Percentiles rank a stretch among this genome's conserved stretches.
Conservation (phyloP, 2,797 vertebrate genomes). For the Chloroceryle inda region DNA sequence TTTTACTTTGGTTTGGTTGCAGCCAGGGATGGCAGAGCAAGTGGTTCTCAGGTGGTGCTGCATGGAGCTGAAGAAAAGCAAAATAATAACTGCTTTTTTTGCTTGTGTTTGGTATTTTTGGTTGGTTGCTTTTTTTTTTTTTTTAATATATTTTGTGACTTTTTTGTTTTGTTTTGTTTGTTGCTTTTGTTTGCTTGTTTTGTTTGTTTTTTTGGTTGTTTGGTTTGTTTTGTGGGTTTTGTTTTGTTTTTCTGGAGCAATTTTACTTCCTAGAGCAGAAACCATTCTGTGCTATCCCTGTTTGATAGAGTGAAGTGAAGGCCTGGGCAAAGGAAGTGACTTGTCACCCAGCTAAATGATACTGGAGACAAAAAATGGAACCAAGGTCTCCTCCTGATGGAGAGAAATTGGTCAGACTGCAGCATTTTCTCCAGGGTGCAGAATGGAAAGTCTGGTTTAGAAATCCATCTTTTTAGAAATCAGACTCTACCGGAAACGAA, state of each 20-base stretch:
- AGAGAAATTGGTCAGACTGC: not conserved
- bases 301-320: not conserved
- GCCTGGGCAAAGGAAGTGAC: not conserved
- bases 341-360: not conserved
- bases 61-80: too few relatives aligned
- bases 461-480: not conserved
- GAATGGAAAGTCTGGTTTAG: not conserved
- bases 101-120: too few relatives aligned
- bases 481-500: not conserved
- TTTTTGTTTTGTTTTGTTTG: too few relatives aligned
- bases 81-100: too few relatives aligned
- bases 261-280: not conserved
- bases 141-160: too few relatives aligned
- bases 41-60: not conserved
- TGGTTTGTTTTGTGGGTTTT: too few relatives aligned
- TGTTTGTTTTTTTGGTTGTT: too few relatives aligned
- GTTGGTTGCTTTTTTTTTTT: too few relatives aligned
- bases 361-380: not conserved
- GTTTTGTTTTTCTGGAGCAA: not conserved
- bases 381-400: not conserved
- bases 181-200: too few relatives aligned
- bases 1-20: not conserved
- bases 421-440: not conserved
- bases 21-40: not conserved
- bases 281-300: not conserved